Base-by-base conservation (phyloP, 2,797 vertebrate species). In the Podargus strigoides region DNA sequence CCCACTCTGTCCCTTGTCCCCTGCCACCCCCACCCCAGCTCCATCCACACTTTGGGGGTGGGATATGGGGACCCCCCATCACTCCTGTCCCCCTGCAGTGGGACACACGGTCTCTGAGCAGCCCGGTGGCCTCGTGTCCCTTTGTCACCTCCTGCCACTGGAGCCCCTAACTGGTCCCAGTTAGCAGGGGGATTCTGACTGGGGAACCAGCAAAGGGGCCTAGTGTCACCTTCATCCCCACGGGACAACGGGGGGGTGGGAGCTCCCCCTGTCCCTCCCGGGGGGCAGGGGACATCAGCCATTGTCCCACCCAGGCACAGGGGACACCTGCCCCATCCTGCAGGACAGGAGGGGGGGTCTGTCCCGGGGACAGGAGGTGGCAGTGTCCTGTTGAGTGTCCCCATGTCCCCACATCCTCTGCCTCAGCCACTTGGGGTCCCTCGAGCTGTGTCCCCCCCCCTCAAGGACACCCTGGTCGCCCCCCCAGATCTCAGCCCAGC, bases 351-450 rank as follows among this genome's bases (percentile, higher is more conserved):
- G 24, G 18, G 15, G 34, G 24, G 18, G 18, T 20, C 26, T 60
- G 17, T 28, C 37, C 17, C 9, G 1, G 39, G 39, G 39, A 62
- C 60, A 41, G 20, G 60, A 42, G 39, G 39, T 42, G 60, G 39
- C 60, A 42, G 39, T 6, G 20, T 1, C 30, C 21, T 2, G 30
- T 3, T 24, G 30, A 44, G 12, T 0, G 3, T 44, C 62, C 21
- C 41, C 60, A 9, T 6, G 7, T 23, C 20, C 60, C 39, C 60
- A 42, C 6, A 20, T 3, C 7, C 14, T 11, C 1, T 6, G 39
- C 15, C 6, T 2, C 62, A 44, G 41, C 41, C 2, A 7, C 62
- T n/a, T 3, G 2, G 41, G 62, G 41, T 23, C 60, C 30, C 30
- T 64, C 2, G 5, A 32, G 21, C 46, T 46, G 20, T 46, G 42